A percentile compares a stretch with the other conserved stretches of the same genome.
Conservation (phyloP, 2,797 vertebrate genomes). For the Anguilla marmorata region DNA sequence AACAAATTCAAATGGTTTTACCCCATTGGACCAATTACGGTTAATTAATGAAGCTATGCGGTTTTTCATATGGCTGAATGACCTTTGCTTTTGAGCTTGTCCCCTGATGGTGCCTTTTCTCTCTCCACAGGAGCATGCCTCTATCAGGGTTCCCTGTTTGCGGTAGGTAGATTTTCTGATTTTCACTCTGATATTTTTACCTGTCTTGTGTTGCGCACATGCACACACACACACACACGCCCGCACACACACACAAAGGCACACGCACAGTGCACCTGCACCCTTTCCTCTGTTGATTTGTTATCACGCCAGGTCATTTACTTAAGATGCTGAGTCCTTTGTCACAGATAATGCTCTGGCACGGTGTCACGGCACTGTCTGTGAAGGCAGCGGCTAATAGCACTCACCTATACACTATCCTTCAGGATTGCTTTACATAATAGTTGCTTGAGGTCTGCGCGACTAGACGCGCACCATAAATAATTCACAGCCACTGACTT, state of each 20-base stretch:
- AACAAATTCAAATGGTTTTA: slow-evolving; percentile 15
- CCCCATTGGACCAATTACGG: not conserved
- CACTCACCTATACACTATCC: slow-evolving; percentile 41
- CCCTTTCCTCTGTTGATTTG: not conserved
- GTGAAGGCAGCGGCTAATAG: slow-evolving; percentile 39
- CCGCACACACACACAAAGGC: not conserved
- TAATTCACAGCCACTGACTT: slow-evolving; percentile 61
- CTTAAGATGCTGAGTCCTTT: slow-evolving; percentile 45
- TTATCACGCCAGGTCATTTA: slow-evolving; percentile 43
- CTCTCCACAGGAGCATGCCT: slow-evolving; percentile 64
- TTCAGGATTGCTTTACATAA: slow-evolving; percentile 37
- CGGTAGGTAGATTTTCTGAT: slow-evolving; percentile 60
- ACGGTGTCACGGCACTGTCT: slow-evolving; percentile 48
- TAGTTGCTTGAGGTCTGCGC: slow-evolving; percentile 48
- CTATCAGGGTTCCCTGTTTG: slow-evolving; percentile 64
- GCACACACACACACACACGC: not conserved
- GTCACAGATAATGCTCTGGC: slow-evolving; percentile 60
- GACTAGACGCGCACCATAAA: slow-evolving; percentile 58
- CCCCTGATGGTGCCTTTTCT: slow-evolving; percentile 12
- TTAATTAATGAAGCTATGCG: not conserved
- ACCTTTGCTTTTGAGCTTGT: not conserved
- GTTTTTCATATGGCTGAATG: not conserved
- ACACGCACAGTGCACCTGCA: not conserved
- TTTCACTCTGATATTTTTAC: not conserved
- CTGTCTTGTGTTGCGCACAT: not conserved